Evolutionary conservation across 2,797 vertebrate genomes (phyloP), one percentile per base, ranked within the genome.

Genomic region (Morus bassanus): DNA sequence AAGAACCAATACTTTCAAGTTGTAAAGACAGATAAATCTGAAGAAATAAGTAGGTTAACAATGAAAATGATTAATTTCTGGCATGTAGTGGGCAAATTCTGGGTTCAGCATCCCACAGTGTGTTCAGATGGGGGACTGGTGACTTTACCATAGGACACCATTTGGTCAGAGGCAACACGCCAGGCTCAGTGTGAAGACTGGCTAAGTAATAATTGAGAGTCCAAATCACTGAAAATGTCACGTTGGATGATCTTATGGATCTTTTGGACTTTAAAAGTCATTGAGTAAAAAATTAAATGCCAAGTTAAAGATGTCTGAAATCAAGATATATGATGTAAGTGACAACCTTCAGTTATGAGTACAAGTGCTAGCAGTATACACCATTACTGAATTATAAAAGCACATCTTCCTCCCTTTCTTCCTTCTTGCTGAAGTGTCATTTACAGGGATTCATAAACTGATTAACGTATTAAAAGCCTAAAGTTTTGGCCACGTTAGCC

Each of bases 251-350:
- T 61, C 37, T 50, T 59, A 41, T 1, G 14, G 27, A 59, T 46
- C 21, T 45, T 91, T 46, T 68, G 33, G 50, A 87, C 45, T 65
- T 93, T 50, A 79, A 53, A 93, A 82, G 25, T 60, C 10, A 85
- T 53, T 30, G 18, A 89, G 25, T 67, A 87, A 92, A 91, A 89
- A 82, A 67, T 48, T 39, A 84, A 76, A 75, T 39, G 74, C 18
- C 50, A 86, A 93, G 59, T 82, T 81, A 81, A 90, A 95, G 59
- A 50, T 25, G 10, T 74, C 67, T 95, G 67, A 81, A 94, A 93
- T 76, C 33, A 75, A 88, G 59, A 88, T 30, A 69, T 15, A 69
- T 17, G 28, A 75, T 21, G 16, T 28, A 76, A 89, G 25, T 16
- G 28, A 73, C 48, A 90, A 79, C 30, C 22, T 79, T 69, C 37